These are phyloP conservation scores for Hiodon alosoides DNA, from an alignment of 2,113 vertebrate genomes.

Conservation along the genomic window DNA sequence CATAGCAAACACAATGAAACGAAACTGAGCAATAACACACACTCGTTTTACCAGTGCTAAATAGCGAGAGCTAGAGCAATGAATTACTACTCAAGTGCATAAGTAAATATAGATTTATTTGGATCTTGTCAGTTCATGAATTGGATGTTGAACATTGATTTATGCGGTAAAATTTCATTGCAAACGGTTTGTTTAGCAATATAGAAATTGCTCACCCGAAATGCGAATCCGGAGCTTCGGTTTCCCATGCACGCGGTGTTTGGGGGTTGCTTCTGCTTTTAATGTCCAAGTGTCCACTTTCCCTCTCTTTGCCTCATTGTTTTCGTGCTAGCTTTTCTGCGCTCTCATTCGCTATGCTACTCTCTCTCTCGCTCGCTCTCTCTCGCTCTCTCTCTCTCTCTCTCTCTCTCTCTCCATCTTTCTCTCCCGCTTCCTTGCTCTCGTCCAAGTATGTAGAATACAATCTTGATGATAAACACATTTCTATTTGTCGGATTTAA, in stretches of 20 bases:
- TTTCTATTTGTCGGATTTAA: slow-evolving; percentile 50
- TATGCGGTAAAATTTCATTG: too few relatives aligned
- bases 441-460: slow-evolving; percentile 52
- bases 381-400: not conserved
- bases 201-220: slow-evolving; percentile 12
- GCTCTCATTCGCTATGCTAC: slow-evolving; percentile 2
- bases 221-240: not conserved
- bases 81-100: too few relatives aligned
- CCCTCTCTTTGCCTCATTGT: slow-evolving; percentile 13
- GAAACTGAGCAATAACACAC: too few relatives aligned
- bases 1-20: too few relatives aligned
- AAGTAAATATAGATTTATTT: too few relatives aligned
- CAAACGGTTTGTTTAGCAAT: too few relatives aligned
- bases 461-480: slow-evolving; percentile 52
- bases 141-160: too few relatives aligned
- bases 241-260: not conserved
- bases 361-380: slow-evolving; percentile 14
- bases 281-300: slow-evolving; percentile 34
- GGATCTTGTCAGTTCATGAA: too few relatives aligned
- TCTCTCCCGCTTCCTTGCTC: slow-evolving; percentile 36
- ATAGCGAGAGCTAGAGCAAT: too few relatives aligned
- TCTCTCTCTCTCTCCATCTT: slow-evolving; percentile 21
- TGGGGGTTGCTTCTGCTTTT: slow-evolving; percentile 8
- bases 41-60: too few relatives aligned
- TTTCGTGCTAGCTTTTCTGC: slow-evolving; percentile 18